Percentiles rank a stretch among this genome's conserved stretches.
Evolutionary conservation across 2,113 vertebrate genomes (phyloP).

Genomic region (Malurus elegans): DNA sequence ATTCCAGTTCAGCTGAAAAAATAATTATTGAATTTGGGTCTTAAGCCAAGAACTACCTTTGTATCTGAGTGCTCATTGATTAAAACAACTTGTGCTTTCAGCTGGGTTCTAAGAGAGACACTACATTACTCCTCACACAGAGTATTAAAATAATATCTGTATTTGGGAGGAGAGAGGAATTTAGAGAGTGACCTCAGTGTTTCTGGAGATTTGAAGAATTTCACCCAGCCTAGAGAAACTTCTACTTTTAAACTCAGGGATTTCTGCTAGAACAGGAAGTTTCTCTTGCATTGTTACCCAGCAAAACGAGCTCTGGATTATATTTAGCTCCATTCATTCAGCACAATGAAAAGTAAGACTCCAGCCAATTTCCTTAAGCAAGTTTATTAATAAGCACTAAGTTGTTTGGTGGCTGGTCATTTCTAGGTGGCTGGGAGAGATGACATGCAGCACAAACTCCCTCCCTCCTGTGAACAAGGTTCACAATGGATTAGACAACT

Average conservation of each 20-base stretch:
- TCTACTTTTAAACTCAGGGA: not conserved
- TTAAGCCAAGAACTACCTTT: constrained; percentile 46
- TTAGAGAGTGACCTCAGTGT: not conserved
- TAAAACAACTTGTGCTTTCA: constrained; percentile 39
- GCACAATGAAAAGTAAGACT: constrained; percentile 49
- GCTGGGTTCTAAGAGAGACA: not conserved
- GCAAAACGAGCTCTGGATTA: constrained; percentile 38
- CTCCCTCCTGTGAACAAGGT: not conserved
- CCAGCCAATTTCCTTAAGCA: constrained; percentile 45
- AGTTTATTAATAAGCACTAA: constrained; percentile 35
- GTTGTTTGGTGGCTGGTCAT: not conserved
- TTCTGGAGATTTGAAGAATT: constrained; percentile 50
- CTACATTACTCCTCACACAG: not conserved
- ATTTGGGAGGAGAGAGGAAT: not conserved
- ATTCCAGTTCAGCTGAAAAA: constrained; percentile 58
- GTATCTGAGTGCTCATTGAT: constrained; percentile 24
- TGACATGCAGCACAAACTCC: not conserved
- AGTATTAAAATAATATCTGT: not conserved
- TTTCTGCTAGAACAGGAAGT: constrained; percentile 59
- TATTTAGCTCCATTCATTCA: constrained; percentile 64
- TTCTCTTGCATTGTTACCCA: constrained; percentile 46
- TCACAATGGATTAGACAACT: not conserved
- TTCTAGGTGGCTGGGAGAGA: not conserved
- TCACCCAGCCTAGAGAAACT: constrained; percentile 4
- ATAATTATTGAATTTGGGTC: constrained; percentile 43